These are phyloP conservation scores for Psilopsiagon aymara DNA, from an alignment of 2,113 vertebrate genomes.

Conservation along the genomic window DNA sequence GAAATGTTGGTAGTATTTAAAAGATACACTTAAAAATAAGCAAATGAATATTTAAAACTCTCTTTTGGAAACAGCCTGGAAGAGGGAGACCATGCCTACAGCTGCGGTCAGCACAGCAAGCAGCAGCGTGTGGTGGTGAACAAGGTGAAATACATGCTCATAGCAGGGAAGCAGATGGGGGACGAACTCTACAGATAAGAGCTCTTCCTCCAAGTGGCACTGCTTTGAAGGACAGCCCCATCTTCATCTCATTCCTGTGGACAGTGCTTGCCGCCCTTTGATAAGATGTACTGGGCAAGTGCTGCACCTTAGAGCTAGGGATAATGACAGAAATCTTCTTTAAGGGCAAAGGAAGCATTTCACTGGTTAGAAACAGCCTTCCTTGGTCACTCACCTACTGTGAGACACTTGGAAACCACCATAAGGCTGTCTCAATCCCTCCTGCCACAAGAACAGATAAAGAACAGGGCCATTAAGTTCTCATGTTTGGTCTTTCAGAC, in stretches of 20 bases:
- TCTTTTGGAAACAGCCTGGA: background rate
- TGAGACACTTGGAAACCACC: background rate
- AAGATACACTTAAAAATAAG: conserved; percentile 49
- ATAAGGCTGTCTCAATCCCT: background rate
- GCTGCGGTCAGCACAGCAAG: background rate
- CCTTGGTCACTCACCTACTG: background rate
- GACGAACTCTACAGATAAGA: background rate
- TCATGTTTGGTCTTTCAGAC: background rate
- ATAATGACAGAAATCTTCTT: background rate
- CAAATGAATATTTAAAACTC: conserved; percentile 7
- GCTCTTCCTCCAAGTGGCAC: fast-evolving
- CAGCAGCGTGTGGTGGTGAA: background rate
- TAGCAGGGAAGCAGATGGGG: background rate
- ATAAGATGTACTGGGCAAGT: background rate
- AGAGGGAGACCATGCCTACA: background rate
- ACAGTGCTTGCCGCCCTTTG: background rate
- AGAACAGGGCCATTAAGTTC: background rate
- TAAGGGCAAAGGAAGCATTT: background rate
- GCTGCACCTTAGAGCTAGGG: background rate
- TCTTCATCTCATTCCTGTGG: background rate
- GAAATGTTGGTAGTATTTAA: conserved; percentile 29
- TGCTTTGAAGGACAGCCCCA: background rate
- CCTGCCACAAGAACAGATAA: background rate
- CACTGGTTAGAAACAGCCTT: background rate
- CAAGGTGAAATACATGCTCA: background rate